Percentiles rank a stretch among this genome's conserved stretches.
phyloP scores from a whole-genome alignment of 2,113 vertebrate genomes.

The Ctenomys sociabilis region DNA sequence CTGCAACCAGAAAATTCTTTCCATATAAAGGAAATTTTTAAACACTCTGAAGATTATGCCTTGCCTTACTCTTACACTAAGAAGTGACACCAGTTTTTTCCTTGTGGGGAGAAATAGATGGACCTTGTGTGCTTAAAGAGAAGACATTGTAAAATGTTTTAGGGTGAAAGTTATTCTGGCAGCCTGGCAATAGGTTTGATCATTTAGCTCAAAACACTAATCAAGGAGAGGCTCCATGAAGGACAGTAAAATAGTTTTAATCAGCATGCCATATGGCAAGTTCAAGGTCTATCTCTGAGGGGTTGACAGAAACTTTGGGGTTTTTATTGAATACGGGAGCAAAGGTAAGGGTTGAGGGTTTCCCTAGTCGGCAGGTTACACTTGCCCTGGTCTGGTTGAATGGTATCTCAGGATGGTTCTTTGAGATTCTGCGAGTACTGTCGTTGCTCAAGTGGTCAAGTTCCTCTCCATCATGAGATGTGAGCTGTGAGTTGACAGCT shows the following conservation, averaged over 20 bases:
- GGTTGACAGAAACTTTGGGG: not conserved
- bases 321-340: not conserved
- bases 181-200: too few species aligned
- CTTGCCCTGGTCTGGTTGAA: not conserved
- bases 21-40: not conserved
- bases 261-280: not conserved
- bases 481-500: not conserved
- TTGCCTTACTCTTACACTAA: not conserved
- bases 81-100: not conserved
- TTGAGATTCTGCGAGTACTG: not conserved
- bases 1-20: not conserved
- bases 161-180: not conserved
- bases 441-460: not conserved
- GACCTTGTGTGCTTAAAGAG: not conserved
- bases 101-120: not conserved
- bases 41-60: not conserved
- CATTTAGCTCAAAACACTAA: not conserved
- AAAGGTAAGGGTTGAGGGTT: not conserved
- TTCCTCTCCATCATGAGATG: not conserved
- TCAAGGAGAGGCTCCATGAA: not conserved
- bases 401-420: not conserved
- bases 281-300: not conserved
- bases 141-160: not conserved
- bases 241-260: not conserved
- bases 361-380: not conserved